Evolutionary conservation across 2,113 vertebrate species (phyloP).

Genomic region (Hassar affinis): DNA sequence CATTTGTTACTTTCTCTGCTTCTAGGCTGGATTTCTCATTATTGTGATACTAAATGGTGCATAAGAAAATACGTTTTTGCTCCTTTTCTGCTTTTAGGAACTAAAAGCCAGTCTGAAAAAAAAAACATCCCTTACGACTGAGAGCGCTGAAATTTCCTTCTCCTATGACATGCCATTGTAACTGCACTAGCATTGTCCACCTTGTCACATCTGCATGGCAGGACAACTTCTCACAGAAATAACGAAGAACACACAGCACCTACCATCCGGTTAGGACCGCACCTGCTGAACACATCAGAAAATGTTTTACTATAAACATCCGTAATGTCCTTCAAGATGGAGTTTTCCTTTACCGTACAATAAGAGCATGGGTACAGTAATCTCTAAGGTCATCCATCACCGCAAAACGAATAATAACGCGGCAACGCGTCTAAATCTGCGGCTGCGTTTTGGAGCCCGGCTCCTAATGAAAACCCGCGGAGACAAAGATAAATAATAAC

Average conservation of each 20-base stretch:
- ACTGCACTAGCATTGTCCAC: neutral
- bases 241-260: neutral
- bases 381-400: neutral
- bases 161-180: neutral
- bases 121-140: neutral
- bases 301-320: neutral
- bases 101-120: neutral
- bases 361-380: neutral
- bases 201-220: neutral
- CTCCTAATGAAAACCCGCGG: conserved; percentile 9
- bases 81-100: neutral
- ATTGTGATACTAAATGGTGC: neutral
- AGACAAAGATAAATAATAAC: conserved; percentile 4
- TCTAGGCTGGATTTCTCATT: neutral
- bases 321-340: neutral
- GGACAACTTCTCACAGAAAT: neutral
- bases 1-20: neutral
- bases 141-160: neutral
- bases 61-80: neutral
- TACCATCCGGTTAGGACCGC: neutral
- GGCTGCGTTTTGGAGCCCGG: neutral
- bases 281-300: neutral
- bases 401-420: neutral
- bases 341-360: neutral
- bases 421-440: neutral